phyloP scores from a whole-genome alignment of 2,888 invertebrate genomes.

The Notodonta dromedarius region DNA sequence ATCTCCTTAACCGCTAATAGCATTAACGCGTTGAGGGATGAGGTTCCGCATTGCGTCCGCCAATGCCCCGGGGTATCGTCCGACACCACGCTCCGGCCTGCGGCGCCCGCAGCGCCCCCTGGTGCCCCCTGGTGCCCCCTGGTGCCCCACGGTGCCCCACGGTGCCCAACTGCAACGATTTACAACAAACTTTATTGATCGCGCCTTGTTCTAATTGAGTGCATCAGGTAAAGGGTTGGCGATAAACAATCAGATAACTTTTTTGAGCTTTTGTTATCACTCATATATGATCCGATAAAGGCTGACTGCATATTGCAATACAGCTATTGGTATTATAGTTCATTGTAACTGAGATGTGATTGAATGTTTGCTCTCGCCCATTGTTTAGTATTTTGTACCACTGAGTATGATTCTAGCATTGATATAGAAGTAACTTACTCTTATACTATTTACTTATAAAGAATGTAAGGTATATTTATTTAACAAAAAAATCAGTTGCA shows the following conservation, averaged over 20 bases:
- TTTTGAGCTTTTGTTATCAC: not conserved
- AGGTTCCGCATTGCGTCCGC: conserved; percentile 12
- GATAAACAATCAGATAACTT: not conserved
- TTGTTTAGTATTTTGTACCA: no score
- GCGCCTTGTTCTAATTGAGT: conserved; percentile 26
- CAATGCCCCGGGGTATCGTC: conserved; percentile 21
- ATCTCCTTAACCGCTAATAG: conserved; percentile 3
- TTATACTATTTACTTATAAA: no score
- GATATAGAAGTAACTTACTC: no score
- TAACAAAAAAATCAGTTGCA: not conserved
- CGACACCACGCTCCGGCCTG: not conserved
- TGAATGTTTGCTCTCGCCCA: no score
- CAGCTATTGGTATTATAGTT: no score
- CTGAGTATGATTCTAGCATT: no score
- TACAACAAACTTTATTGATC: conserved; percentile 34
- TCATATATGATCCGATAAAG: not conserved
- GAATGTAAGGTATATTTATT: not conserved
- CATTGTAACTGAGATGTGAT: no score
- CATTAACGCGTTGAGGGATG: conserved; percentile 23
- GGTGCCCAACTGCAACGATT: conserved; percentile 11
- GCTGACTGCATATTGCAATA: no score
- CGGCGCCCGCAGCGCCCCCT: conserved; percentile 6
- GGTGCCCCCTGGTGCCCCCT: not conserved
- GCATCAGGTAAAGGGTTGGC: conserved; percentile 19
- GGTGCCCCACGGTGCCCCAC: conserved; percentile 2